phyloP scores from a whole-genome alignment of 1,140 invertebrate species.

The Ips nitidus region DNA sequence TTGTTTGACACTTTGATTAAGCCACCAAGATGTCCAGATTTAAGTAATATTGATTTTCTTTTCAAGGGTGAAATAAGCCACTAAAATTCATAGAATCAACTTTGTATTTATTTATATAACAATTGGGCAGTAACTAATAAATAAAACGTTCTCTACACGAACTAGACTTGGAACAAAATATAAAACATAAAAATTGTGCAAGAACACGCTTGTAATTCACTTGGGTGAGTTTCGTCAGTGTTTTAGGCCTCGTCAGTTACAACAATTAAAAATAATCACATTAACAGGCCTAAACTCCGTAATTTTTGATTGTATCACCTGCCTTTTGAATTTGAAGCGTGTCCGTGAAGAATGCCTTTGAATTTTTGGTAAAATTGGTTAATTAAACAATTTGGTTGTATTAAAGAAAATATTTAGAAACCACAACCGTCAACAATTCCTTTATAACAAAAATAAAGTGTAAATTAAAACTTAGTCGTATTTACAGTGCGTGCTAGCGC shows the following conservation, averaged over 20 bases:
- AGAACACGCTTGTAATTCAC: too few species aligned
- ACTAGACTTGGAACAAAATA: slow-evolving; percentile 9
- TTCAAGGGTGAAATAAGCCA: not conserved
- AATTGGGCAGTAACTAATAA: slow-evolving; percentile 19
- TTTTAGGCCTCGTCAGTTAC: too few species aligned
- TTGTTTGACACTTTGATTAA: too few species aligned
- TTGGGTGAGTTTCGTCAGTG: too few species aligned
- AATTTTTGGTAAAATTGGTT: too few species aligned
- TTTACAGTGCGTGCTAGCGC: slow-evolving; percentile 14
- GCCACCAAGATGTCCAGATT: too few species aligned
- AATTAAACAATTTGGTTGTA: too few species aligned
- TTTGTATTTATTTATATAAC: slow-evolving; percentile 15
- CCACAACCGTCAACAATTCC: slow-evolving; percentile 21
- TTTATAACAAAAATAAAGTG: slow-evolving; percentile 12
- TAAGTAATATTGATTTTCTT: not conserved
- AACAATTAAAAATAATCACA: too few species aligned
- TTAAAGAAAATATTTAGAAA: not conserved
- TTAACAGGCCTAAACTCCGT: too few species aligned
- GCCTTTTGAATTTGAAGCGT: too few species aligned
- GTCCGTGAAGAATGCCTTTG: too few species aligned
- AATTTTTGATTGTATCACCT: too few species aligned
- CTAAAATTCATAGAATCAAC: slow-evolving; percentile 13
- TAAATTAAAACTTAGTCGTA: not conserved
- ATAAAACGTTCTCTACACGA: slow-evolving; percentile 2
- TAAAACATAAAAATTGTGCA: not conserved